Base-by-base conservation (phyloP, 2,113 vertebrate species). In the Lucifuga dentata region DNA sequence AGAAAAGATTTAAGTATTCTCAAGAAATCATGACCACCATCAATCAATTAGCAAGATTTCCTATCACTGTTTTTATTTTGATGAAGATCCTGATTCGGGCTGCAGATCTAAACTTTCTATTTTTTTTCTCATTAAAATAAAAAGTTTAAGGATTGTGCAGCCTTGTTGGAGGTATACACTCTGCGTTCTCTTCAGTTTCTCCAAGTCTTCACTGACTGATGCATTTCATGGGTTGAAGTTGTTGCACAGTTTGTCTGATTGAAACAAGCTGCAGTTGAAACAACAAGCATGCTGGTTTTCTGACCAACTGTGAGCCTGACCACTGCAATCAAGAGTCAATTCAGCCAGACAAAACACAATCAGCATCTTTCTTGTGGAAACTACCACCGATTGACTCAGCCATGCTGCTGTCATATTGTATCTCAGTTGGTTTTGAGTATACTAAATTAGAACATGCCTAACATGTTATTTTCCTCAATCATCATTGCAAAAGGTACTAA, bases 321-420 rank as follows among this genome's bases (percentile, higher is more conserved):
- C 16, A 1, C 41, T 49, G 10, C 49, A 20, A 17, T 11, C 24
- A 20, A 62, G n/a, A n/a, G n/a, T n/a, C n/a, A n/a, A n/a, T n/a
- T n/a, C n/a, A n/a, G 44, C n/a, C 12, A 44, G 7, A 38, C 19
- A 44, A 61, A 56, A 58, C 39, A 57, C 26, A 77, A 50, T 61
- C 59, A 62, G 20, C 8, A 12, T 29, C 46, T 6, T 16, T n/a
- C 26, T 21, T 50, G 15, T 32, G n/a, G 11, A 39, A 13, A 49
- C 17, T n/a, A 10, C 17, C 32, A 21, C 44, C 23, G 11, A 49
- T 49, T 62, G 57, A 33, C 41, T 46, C 32, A 17, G 15, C 33
- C 3, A n/a, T 13, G 24, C 5, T 6, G 16, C 15, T 35, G 33
- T 29, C 46, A 46, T 13, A 36, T 23, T 5, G 23, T 13, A 9